These are phyloP conservation scores for Pangasius krempfi DNA, from an alignment of 2,797 vertebrate species.

Conservation along the genomic window DNA sequence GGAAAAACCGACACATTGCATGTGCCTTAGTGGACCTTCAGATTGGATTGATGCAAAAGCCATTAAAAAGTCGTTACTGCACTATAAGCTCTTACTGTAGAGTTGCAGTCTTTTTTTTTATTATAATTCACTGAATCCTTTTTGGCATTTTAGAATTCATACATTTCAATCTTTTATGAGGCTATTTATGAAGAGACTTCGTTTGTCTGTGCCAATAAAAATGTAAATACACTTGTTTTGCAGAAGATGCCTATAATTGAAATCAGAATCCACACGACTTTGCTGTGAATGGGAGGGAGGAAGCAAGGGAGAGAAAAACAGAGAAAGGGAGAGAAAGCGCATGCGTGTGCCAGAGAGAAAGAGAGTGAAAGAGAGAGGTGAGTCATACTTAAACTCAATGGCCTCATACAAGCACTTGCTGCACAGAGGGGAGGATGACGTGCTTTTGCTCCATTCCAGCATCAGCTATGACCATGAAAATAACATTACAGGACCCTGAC, in stretches of 20 bases:
- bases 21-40: not conserved
- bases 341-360: not conserved
- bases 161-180: not conserved
- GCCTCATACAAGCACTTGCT: conserved; percentile 58
- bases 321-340: conserved; percentile 8
- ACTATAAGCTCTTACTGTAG: not conserved
- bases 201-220: conserved; percentile 12
- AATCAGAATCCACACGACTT: conserved; percentile 24
- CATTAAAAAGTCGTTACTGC: not conserved
- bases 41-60: not conserved
- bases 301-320: not conserved
- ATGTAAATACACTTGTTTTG: conserved; percentile 21
- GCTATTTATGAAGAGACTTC: not conserved
- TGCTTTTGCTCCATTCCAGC: conserved; percentile 58
- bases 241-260: conserved; percentile 4
- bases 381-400: conserved; percentile 65
- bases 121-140: not conserved
- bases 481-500: conserved; percentile 60
- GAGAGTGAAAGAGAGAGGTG: conserved; percentile 53
- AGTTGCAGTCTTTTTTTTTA: not conserved
- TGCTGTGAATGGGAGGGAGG: conserved; percentile 47
- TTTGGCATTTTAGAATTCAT: not conserved
- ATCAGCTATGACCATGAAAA: conserved; percentile 63
- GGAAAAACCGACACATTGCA: not conserved
- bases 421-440: conserved; percentile 57